These are phyloP conservation scores for Acromyrmex echinatior DNA, from an alignment of 1,140 invertebrate genomes.

Conservation along the genomic window DNA sequence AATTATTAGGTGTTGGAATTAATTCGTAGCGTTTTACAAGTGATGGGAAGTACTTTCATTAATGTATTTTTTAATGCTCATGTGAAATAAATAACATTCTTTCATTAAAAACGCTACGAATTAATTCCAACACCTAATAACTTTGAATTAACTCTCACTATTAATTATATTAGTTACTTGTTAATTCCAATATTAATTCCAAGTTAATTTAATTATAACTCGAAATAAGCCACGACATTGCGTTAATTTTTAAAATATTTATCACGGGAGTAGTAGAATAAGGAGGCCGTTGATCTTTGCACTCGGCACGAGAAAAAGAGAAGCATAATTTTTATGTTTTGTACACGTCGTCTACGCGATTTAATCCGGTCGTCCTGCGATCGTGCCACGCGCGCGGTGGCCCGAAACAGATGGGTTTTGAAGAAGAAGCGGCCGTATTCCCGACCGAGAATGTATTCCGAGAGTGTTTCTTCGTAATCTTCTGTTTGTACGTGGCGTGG, in stretches of 20 bases:
- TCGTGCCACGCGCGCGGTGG: slow-evolving; percentile 73
- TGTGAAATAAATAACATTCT: too few relatives aligned
- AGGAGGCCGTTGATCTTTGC: neutral
- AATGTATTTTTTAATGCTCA: too few relatives aligned
- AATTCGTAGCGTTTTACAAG: too few relatives aligned
- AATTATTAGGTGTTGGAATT: too few relatives aligned
- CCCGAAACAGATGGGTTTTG: slow-evolving; percentile 70
- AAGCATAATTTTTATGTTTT: slow-evolving; percentile 46
- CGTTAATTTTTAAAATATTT: neutral
- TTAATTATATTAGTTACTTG: too few relatives aligned
- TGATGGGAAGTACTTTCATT: too few relatives aligned
- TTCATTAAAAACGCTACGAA: too few relatives aligned
- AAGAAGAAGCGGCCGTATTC: slow-evolving; percentile 71
- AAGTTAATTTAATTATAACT: too few relatives aligned
- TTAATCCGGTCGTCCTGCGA: slow-evolving; percentile 49
- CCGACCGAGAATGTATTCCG: slow-evolving; percentile 73
- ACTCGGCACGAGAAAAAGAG: neutral
- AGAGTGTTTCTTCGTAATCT: slow-evolving; percentile 73
- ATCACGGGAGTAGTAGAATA: neutral
- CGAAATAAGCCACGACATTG: too few relatives aligned
- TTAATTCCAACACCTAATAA: too few relatives aligned
- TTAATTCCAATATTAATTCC: too few relatives aligned
- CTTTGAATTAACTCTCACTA: too few relatives aligned
- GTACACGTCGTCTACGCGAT: slow-evolving; percentile 15
- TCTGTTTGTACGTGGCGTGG: slow-evolving; percentile 68